Percentiles rank a stretch among this genome's conserved stretches.
phyloP scores from a whole-genome alignment of 2,797 vertebrate species.

The Hydrophis major region DNA sequence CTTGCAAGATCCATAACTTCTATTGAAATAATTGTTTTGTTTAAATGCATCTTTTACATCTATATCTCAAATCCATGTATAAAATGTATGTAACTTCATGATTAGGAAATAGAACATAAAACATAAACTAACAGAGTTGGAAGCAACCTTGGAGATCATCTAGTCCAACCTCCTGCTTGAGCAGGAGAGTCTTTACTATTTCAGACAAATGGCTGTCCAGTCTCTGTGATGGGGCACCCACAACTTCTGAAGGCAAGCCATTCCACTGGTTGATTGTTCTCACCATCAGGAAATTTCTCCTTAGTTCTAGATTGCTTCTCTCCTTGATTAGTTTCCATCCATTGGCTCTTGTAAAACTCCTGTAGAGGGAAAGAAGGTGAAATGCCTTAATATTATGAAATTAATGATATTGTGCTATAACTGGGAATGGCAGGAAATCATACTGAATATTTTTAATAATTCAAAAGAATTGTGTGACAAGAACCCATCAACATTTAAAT shows the following conservation, averaged over 20 bases:
- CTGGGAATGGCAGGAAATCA: not conserved
- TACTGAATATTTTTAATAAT: not conserved
- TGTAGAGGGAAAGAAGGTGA: not conserved
- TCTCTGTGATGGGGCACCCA: not conserved
- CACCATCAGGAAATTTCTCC: not conserved
- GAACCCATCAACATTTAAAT: not conserved
- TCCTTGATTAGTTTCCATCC: not conserved
- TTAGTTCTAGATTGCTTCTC: not conserved
- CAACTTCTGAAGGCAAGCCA: not conserved
- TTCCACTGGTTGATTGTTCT: not conserved
- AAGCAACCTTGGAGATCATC: not conserved
- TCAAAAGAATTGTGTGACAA: not conserved
- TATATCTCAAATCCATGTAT: not conserved
- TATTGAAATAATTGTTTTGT: slow-evolving; percentile 18
- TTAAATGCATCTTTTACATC: not conserved
- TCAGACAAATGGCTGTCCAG: not conserved
- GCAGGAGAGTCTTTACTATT: not conserved
- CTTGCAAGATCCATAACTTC: slow-evolving; percentile 42
- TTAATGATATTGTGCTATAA: not conserved
- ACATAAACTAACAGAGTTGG: not conserved
- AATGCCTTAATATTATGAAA: not conserved
- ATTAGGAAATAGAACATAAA: not conserved
- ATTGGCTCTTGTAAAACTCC: too few relatives aligned
- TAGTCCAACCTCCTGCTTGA: not conserved
- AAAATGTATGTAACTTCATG: slow-evolving; percentile 14